Percentiles rank a stretch among this genome's conserved stretches.
Evolutionary conservation across 1,140 invertebrate genomes (phyloP).

Genomic region (Sycophaga agraensis): DNA sequence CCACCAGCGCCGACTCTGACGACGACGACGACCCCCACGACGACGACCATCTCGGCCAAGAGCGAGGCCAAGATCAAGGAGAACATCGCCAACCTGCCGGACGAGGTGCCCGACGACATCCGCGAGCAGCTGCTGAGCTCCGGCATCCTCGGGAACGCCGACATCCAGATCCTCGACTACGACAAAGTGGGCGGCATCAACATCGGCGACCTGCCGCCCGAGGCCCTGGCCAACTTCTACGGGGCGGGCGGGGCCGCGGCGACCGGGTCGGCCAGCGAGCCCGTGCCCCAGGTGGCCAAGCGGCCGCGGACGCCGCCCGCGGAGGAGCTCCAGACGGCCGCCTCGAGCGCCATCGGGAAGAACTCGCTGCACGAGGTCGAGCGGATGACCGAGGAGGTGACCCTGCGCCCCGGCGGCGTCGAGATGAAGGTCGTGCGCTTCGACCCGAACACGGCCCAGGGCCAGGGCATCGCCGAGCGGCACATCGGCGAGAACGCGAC

Average conservation of each 20-base stretch:
- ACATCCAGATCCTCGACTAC: constrained; percentile 82
- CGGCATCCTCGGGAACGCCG: constrained; percentile 81
- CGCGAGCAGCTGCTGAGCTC: constrained; percentile 79
- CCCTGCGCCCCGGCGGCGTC: constrained; percentile 62
- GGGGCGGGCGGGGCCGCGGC: constrained; percentile 70
- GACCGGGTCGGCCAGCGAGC: constrained; percentile 67
- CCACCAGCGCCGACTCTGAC: constrained; percentile 34
- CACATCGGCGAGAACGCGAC: constrained; percentile 74
- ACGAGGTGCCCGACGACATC: constrained; percentile 84
- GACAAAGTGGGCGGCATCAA: constrained; percentile 86
- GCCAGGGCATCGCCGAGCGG: constrained; percentile 68
- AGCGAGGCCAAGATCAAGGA: constrained; percentile 60
- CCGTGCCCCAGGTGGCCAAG: constrained; percentile 63
- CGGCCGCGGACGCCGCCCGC: constrained; percentile 50
- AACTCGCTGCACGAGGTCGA: constrained; percentile 44
- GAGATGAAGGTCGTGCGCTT: constrained; percentile 85
- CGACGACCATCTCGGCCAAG: constrained; percentile 44
- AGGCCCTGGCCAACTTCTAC: constrained; percentile 81
- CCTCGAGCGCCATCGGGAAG: constrained; percentile 27
- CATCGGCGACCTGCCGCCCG: constrained; percentile 79
- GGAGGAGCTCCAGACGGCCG: constrained; percentile 42
- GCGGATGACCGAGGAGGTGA: constrained; percentile 51
- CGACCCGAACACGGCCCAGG: constrained; percentile 72
- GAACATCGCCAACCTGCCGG: constrained; percentile 68
- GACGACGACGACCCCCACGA: constrained; percentile 36